These are phyloP conservation scores for Myopa tessellatipennis DNA, from an alignment of 2,888 invertebrate species.

Conservation along the genomic window DNA sequence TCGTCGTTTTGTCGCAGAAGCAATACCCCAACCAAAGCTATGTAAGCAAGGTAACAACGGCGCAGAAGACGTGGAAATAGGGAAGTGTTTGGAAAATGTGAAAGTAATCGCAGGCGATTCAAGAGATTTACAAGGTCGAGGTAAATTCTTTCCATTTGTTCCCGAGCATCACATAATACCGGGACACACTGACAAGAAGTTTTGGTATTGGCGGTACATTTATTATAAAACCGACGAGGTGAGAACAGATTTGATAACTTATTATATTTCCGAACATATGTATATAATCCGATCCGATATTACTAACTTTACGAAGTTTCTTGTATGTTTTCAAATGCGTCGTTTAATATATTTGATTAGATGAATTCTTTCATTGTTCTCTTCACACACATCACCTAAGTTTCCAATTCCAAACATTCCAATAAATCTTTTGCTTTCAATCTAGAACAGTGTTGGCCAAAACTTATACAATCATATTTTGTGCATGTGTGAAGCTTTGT, in stretches of 20 bases:
- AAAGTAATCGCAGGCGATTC: conserved; percentile 92
- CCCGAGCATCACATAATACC: conserved; percentile 96
- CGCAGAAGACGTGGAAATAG: conserved; percentile 70
- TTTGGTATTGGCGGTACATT: conserved; percentile 98
- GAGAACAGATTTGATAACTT: conserved; percentile 7
- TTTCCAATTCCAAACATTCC: too few species aligned
- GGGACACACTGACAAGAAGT: conserved; percentile 81
- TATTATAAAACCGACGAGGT: conserved; percentile 89
- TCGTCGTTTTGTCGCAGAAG: conserved; percentile 80
- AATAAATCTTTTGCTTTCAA: too few species aligned
- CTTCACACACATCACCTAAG: too few species aligned
- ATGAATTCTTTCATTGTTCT: too few species aligned
- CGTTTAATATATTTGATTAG: too few species aligned
- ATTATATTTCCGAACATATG: too few species aligned
- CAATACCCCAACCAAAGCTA: conserved; percentile 74
- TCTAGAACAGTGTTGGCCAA: too few species aligned
- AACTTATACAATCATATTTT: too few species aligned
- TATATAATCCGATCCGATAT: too few species aligned
- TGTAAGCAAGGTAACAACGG: conserved; percentile 70
- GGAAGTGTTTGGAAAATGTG: conserved; percentile 82
- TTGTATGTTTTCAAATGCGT: too few species aligned
- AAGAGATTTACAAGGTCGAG: conserved; percentile 85
- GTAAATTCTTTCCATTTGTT: conserved; percentile 95
- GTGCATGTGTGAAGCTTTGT: too few species aligned
- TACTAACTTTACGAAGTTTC: too few species aligned